phyloP scores from a whole-genome alignment of 2,888 invertebrate species.

The Trachelus iudaicus region DNA sequence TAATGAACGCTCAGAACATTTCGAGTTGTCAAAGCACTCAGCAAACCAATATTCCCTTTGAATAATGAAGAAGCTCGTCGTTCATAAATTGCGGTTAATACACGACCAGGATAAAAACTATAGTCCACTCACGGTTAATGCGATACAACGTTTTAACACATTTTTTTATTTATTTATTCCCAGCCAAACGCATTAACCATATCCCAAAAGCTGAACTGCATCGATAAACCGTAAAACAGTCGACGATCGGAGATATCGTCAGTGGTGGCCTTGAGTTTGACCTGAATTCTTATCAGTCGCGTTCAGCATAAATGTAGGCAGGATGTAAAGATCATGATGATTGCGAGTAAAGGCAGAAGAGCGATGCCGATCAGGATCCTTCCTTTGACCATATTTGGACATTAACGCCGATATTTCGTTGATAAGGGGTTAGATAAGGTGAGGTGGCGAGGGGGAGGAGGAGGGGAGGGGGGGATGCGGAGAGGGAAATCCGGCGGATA shows the following conservation, averaged over 20 bases:
- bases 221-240: not conserved
- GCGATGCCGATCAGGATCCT: constrained; percentile 4
- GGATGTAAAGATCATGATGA: not conserved
- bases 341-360: not conserved
- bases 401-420: constrained; percentile 37
- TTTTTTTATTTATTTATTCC: not conserved
- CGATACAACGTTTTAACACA: not conserved
- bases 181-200: not conserved
- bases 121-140: not conserved
- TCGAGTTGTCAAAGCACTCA: constrained; percentile 13
- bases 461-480: constrained; percentile 13
- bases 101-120: not conserved
- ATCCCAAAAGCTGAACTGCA: not conserved
- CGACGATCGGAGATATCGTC: too few relatives aligned
- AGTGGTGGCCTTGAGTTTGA: not conserved
- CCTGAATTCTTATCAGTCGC: not conserved
- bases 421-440: constrained; percentile 1
- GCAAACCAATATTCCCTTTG: constrained; percentile 1
- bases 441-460: constrained; percentile 9
- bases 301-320: not conserved
- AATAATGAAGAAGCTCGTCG: constrained; percentile 17
- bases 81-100: constrained; percentile 10
- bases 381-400: constrained; percentile 22
- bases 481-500: constrained; percentile 30
- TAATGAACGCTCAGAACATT: constrained; percentile 11